A percentile compares a stretch with the other conserved stretches of the same genome.
phyloP scores from a whole-genome alignment of 1,140 invertebrate genomes.

The Anastrepha ludens region DNA sequence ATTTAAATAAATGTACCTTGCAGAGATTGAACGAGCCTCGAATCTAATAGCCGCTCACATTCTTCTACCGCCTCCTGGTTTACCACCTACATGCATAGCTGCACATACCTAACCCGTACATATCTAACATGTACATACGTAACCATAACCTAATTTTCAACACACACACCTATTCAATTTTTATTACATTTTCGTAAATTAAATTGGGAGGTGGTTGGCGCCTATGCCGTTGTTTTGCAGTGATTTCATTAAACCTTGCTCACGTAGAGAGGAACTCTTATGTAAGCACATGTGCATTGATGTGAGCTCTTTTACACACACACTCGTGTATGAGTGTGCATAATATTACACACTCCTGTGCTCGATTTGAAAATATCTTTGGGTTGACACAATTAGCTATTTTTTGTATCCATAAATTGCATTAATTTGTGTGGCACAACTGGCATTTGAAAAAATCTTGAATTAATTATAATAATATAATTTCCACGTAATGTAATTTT shows the following conservation, averaged over 20 bases:
- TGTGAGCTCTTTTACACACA: background rate
- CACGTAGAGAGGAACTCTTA: background rate
- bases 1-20: background rate
- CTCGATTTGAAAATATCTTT: too few relatives aligned
- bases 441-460: too few relatives aligned
- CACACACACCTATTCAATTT: background rate
- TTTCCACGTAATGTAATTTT: too few relatives aligned
- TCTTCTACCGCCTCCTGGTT: too few relatives aligned
- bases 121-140: background rate
- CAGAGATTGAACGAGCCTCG: background rate
- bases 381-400: background rate
- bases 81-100: too few relatives aligned
- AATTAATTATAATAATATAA: too few relatives aligned
- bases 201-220: background rate
- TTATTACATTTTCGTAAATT: constrained; percentile 40
- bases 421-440: too few relatives aligned
- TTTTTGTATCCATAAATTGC: background rate
- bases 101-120: background rate
- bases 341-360: too few relatives aligned
- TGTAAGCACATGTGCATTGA: background rate
- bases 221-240: background rate
- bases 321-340: background rate
- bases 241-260: background rate
- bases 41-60: background rate
- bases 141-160: background rate